phyloP scores from a whole-genome alignment of 1,140 invertebrate species.

The Pogonus chalceus region DNA sequence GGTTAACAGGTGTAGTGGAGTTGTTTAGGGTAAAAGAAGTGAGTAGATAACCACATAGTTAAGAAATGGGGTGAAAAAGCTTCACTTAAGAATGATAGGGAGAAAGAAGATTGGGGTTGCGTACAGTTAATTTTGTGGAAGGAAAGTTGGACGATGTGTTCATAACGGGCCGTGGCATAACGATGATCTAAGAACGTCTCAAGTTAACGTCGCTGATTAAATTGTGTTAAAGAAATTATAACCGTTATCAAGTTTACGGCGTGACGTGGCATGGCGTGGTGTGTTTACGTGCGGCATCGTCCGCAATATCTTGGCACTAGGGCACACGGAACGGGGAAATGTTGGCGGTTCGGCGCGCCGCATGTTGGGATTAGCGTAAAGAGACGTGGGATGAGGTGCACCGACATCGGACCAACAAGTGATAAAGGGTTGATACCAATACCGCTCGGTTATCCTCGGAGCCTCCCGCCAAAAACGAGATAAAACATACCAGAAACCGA shows the following conservation, averaged over 20 bases:
- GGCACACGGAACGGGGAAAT: background rate
- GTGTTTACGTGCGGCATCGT: background rate
- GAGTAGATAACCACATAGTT: too few species aligned
- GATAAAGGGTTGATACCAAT: constrained; percentile 8
- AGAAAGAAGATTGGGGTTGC: background rate
- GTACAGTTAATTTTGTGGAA: too few species aligned
- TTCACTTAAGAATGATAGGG: too few species aligned
- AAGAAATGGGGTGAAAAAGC: too few species aligned
- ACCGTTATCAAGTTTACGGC: constrained; percentile 5
- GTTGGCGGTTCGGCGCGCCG: constrained; percentile 9
- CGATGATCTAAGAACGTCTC: constrained; percentile 5
- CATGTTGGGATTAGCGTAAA: constrained; percentile 13
- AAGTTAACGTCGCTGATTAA: background rate
- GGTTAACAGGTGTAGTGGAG: too few species aligned
- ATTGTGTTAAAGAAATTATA: constrained; percentile 6
- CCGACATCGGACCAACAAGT: constrained; percentile 9
- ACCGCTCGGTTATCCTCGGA: constrained; percentile 16
- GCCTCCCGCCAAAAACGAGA: constrained; percentile 22
- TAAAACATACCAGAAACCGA: constrained; percentile 26
- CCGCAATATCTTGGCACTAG: background rate
- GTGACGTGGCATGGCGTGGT: background rate
- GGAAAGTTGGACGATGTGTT: too few species aligned
- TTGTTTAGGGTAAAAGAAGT: too few species aligned
- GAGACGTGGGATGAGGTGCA: constrained; percentile 6
- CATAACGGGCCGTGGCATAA: too few species aligned